Evolutionary conservation across 2,113 vertebrate genomes (phyloP), one percentile per base, ranked within the genome.

Genomic region (Hypocryptadius cinnamomeus): DNA sequence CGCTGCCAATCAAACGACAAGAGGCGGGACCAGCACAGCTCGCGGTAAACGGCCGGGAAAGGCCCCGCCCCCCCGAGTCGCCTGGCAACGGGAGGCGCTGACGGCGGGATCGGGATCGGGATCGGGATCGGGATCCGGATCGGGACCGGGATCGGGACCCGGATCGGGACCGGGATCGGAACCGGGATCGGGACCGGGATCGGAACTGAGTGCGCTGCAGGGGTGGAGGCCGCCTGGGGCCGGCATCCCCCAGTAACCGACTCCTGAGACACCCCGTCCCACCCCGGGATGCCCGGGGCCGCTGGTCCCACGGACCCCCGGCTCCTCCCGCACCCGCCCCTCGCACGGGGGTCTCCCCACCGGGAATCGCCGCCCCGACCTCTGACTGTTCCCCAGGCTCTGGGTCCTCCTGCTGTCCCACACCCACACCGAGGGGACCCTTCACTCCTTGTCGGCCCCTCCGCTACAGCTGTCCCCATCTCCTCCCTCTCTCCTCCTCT

Each of bases 21-120:
- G 0, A 7, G 64, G 45, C 10, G 51, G 51, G 21, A 4, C 14
- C 8, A 6, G 0, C 4, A 2, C 6, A 0, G 0, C 4, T 3
- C 4, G 3, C 48, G 3, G 15, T 35, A 7, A 48, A 25, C 15
- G 1, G 54, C 12, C 1, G 30, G 35, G 5, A 8, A 11, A 60
- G 28, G 50, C n/a, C 51, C 48, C 69, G 42, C 84, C 77, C 53
- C 15, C 9, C 22, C 5, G 0, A 10, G 73, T 93, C 5, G 65
- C 87, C 48, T 18, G 64, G 94, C 87, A 70, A 89, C 87, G 25
- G 9, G 5, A 15, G 48, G 44, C 53, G 25, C 85, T 6, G 56
- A 17, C 23, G 23, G 56, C 19, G 15, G 63, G 50, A 40, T 0
- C 40, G 57, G 47, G 37, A 42, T 5, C 19, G 4, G 25, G n/a